Percentiles rank a stretch among this genome's conserved stretches.
These are phyloP conservation scores for Antennarius striatus DNA, from an alignment of 2,113 vertebrate species.

Conservation along the genomic window DNA sequence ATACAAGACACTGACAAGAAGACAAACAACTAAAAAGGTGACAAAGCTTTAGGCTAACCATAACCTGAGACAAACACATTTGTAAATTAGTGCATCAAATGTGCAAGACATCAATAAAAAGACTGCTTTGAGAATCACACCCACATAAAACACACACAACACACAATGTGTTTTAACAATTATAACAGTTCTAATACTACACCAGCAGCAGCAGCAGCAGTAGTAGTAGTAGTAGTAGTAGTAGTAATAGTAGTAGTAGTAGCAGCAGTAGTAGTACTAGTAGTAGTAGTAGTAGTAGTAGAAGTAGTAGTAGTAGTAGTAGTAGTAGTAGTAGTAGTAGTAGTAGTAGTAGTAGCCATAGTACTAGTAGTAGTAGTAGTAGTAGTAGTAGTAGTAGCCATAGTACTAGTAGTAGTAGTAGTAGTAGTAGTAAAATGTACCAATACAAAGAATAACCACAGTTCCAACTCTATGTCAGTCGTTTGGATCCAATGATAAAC, in stretches of 20 bases:
- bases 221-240: background rate
- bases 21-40: constrained; percentile 60
- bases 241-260: no score
- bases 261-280: no score
- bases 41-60: constrained; percentile 60
- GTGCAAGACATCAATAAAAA: background rate
- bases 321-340: no score
- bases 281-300: background rate
- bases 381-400: no score
- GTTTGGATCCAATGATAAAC: background rate
- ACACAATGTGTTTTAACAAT: background rate
- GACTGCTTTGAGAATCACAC: background rate
- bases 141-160: constrained; percentile 20
- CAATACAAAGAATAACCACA: background rate
- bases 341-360: no score
- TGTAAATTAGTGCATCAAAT: background rate
- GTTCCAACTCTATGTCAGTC: background rate
- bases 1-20: constrained; percentile 59
- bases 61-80: constrained; percentile 26
- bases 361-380: background rate
- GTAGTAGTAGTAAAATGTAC: background rate
- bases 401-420: background rate
- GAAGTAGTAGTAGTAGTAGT: background rate
- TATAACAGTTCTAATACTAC: background rate
- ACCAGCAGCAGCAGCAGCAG: no score